Percentiles rank a stretch among this genome's conserved stretches.
phyloP scores from a whole-genome alignment of 2,797 vertebrate species.

The Borostomias antarcticus region DNA sequence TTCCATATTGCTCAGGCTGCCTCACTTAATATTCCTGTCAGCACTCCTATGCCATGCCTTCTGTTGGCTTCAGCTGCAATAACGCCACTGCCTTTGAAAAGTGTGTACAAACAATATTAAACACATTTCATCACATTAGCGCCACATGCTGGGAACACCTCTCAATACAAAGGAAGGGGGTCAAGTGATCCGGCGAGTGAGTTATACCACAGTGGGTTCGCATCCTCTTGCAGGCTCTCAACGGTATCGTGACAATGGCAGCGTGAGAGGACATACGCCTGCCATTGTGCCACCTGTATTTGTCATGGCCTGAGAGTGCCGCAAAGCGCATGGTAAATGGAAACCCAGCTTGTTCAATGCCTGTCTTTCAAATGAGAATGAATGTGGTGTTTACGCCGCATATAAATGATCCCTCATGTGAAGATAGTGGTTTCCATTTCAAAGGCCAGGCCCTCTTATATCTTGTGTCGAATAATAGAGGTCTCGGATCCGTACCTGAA shows the following conservation, averaged over 20 bases:
- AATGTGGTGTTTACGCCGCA: slow-evolving; percentile 13
- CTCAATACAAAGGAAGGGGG: slow-evolving; percentile 58
- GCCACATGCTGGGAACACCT: slow-evolving; percentile 48
- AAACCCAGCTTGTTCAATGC: background rate
- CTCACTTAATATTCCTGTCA: slow-evolving; percentile 87
- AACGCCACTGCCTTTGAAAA: slow-evolving; percentile 70
- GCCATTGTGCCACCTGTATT: slow-evolving; percentile 21
- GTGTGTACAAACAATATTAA: slow-evolving; percentile 82
- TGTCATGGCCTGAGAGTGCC: slow-evolving; percentile 6
- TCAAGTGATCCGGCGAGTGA: slow-evolving; percentile 50
- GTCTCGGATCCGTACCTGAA: too few relatives aligned
- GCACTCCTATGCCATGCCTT: slow-evolving; percentile 76
- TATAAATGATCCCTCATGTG: background rate
- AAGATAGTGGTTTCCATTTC: background rate
- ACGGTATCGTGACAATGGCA: slow-evolving; percentile 45
- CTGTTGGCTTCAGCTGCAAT: slow-evolving; percentile 76
- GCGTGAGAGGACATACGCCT: slow-evolving; percentile 39
- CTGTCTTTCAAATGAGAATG: background rate
- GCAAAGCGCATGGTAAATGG: background rate
- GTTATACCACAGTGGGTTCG: slow-evolving; percentile 32
- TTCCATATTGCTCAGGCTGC: slow-evolving; percentile 83
- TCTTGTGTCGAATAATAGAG: background rate
- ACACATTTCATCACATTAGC: slow-evolving; percentile 77
- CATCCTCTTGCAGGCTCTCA: slow-evolving; percentile 26
- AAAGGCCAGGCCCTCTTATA: background rate